Conservation (phyloP, 2,797 vertebrate genomes). For the Pteronotus mesoamericanus region DNA sequence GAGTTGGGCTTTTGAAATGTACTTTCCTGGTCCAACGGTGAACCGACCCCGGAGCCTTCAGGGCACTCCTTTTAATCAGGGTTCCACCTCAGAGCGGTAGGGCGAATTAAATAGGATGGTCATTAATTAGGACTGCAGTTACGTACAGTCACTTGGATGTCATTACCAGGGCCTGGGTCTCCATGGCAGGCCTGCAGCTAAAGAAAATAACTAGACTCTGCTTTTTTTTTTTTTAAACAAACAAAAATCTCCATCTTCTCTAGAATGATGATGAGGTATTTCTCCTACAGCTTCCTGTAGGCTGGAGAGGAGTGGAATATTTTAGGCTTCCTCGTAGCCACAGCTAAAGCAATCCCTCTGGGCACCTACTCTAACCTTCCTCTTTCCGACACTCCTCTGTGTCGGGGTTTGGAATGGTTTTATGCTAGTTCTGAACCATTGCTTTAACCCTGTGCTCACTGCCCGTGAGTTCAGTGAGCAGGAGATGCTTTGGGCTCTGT, state of each 20-base stretch:
- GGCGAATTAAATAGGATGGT: background rate
- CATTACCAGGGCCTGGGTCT: background rate
- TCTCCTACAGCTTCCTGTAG: background rate
- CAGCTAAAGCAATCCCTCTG: background rate
- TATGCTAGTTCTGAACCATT: background rate
- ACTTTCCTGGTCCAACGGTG: background rate
- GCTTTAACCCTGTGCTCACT: background rate
- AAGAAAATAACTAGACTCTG: background rate
- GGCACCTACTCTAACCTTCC: background rate
- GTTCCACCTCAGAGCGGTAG: background rate
- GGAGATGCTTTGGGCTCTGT: background rate
- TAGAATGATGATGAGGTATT: background rate
- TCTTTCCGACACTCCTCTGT: background rate
- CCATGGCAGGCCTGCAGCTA: background rate
- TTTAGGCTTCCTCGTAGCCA: background rate
- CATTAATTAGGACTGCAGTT: slow-evolving; percentile 9
- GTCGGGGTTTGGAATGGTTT: background rate
- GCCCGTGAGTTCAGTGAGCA: background rate
- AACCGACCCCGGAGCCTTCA: background rate
- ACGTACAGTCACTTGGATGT: background rate
- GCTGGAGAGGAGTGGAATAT: background rate
- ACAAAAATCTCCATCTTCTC: background rate
- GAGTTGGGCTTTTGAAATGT: background rate
- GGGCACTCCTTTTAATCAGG: slow-evolving; percentile 25
- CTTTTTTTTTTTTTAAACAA: background rate